phyloP scores from a whole-genome alignment of 2,113 vertebrate species.

The Lycaon pictus region DNA sequence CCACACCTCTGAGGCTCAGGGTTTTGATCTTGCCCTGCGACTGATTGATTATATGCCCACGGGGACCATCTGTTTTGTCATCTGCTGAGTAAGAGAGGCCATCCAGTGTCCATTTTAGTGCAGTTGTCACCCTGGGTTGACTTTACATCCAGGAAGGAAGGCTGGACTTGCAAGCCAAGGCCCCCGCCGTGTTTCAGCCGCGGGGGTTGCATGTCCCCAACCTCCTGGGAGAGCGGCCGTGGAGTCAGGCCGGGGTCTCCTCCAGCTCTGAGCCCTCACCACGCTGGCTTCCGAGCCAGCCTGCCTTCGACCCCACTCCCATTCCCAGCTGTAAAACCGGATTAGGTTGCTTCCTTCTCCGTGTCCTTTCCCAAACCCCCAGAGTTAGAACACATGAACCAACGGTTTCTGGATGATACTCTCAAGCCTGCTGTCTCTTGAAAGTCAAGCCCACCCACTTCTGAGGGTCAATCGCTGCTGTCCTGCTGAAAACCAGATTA shows the following conservation, averaged over 20 bases:
- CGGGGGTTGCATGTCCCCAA: background rate
- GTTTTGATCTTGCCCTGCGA: background rate
- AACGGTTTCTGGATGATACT: background rate
- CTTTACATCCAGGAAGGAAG: background rate
- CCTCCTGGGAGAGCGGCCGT: no score
- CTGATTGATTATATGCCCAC: background rate
- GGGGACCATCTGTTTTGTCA: background rate
- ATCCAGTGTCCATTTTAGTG: background rate
- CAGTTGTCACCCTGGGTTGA: background rate
- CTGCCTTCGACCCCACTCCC: background rate
- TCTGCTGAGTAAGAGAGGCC: conserved; percentile 3
- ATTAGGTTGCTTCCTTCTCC: background rate
- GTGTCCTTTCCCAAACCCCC: background rate
- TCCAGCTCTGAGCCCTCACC: background rate
- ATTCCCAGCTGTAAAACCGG: background rate
- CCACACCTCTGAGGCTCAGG: background rate
- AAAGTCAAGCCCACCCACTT: background rate
- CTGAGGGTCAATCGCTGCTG: background rate
- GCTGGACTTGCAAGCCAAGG: background rate
- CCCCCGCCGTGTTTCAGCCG: no score
- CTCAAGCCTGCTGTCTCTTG: background rate
- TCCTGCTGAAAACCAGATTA: background rate
- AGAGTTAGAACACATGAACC: background rate
- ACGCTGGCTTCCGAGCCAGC: background rate
- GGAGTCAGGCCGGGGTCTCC: background rate